A percentile compares a stretch with the other conserved stretches of the same genome.
Conservation (phyloP, 1,140 invertebrate species). For the Hormaphis cornu region DNA sequence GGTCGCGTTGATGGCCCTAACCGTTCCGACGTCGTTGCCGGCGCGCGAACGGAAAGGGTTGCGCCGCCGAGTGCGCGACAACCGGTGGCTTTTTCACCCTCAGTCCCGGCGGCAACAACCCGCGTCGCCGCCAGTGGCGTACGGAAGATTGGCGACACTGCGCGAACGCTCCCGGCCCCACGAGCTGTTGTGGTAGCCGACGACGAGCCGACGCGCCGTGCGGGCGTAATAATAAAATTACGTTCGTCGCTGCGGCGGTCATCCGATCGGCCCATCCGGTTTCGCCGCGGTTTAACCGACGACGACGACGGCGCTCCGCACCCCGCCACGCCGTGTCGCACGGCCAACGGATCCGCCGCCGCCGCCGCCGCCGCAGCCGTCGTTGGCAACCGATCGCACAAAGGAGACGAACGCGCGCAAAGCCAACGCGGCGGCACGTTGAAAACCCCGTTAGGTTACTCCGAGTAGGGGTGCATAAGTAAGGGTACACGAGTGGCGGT, state of each 20-base stretch:
- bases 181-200: too few relatives aligned
- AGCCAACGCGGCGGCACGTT: not conserved
- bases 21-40: conserved; percentile 3
- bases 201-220: too few relatives aligned
- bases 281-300: not conserved
- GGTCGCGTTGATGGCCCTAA: too few relatives aligned
- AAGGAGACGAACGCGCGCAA: conserved; percentile 4
- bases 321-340: not conserved
- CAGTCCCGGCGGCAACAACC: not conserved
- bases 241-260: conserved; percentile 6
- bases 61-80: not conserved
- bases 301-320: not conserved
- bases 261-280: conserved; percentile 29
- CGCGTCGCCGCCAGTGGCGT: not conserved
- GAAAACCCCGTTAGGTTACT: conserved; percentile 6
- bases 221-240: conserved; percentile 26
- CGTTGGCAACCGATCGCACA: not conserved
- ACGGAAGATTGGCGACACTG: conserved; percentile 26
- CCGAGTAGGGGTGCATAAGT: not conserved
- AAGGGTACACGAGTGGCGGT: too few relatives aligned
- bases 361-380: not conserved
- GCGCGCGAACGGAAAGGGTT: not conserved
- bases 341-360: not conserved
- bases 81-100: conserved; percentile 16
- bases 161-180: not conserved